These are phyloP conservation scores for Callionymus lyra DNA, from an alignment of 2,113 vertebrate species.

Conservation along the genomic window DNA sequence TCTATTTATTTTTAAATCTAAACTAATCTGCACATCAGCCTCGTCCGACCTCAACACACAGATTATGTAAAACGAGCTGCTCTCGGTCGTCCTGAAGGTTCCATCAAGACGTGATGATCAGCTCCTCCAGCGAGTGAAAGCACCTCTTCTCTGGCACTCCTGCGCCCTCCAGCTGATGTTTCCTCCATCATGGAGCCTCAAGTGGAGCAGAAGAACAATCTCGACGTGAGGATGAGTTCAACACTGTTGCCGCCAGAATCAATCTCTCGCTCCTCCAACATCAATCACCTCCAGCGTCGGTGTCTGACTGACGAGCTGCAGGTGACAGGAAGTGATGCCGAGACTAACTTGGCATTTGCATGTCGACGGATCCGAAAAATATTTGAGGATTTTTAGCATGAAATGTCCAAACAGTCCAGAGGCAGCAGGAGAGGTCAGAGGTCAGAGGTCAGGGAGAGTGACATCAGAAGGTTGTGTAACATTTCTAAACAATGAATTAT, in stretches of 20 bases:
- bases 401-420: slow-evolving; percentile 12
- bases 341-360: slow-evolving; percentile 32
- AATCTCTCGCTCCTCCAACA: not conserved
- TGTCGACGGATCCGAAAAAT: slow-evolving; percentile 6
- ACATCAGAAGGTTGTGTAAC: too few species aligned
- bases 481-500: too few species aligned
- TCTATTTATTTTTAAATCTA: too few species aligned
- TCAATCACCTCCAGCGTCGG: not conserved
- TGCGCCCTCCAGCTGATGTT: slow-evolving; percentile 20
- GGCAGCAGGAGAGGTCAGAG: too few species aligned
- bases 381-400: slow-evolving; percentile 6
- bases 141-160: slow-evolving; percentile 36
- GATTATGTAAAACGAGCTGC: slow-evolving; percentile 25
- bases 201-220: slow-evolving; percentile 14
- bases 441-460: too few species aligned
- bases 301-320: not conserved
- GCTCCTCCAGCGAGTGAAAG: slow-evolving; percentile 41
- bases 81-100: slow-evolving; percentile 7
- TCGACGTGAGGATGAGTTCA: slow-evolving; percentile 5
- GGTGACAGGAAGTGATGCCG: slow-evolving; percentile 21
- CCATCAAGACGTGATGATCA: slow-evolving; percentile 42
- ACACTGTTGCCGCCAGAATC: slow-evolving; percentile 13
- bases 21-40: too few species aligned
- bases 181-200: slow-evolving; percentile 5
- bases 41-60: slow-evolving; percentile 3